Evolutionary conservation across 2,113 vertebrate species (phyloP), one percentile per base, ranked within the genome.

Genomic region (Tetraodon nigroviridis): DNA sequence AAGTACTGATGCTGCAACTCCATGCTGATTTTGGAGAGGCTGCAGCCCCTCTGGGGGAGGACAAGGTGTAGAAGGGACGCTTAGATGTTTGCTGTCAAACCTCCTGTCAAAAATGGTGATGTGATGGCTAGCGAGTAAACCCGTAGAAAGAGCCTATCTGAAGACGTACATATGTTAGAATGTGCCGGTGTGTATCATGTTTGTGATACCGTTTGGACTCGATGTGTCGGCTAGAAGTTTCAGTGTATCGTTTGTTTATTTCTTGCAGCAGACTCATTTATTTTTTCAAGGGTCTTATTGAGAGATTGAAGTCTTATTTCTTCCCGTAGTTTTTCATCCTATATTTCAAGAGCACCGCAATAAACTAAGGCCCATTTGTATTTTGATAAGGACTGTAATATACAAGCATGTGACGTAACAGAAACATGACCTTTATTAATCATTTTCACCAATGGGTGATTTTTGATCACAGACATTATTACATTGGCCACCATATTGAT

Each of bases 351-450:
- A 79, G 51, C 47, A 59, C 62, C 72, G 64, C 69, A 75, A 67
- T 64, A 49, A 78, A 66, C 44, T 75, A 66, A 44, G 55, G 71
- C 55, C 49, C 53, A 71, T 87, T 86, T 85, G 74, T 83, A 84
- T 75, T 88, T 86, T 86, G 72, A 78, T 85, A 82, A 84, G 66
- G 58, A 78, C 73, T 84, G 67, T 87, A 84, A 63, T 84, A 80
- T 85, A 84, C 63, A 69, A 80, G 89, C 88, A 89, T 89, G 86
- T 69, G 57, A 76, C 71, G 19, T 75, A 68, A 67, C 19, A 51
- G 44, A 63, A 62, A 58, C 63, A 32, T 58, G 63, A 61, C 55
- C 57, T 79, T 80, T 77, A 75, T 52, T 22, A 67, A 69, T 71
- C 57, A 67, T 79, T 82, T 76, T 74, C 64, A 71, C 61, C 56